phyloP scores from a whole-genome alignment of 2,797 vertebrate species.

The Thamnophis elegans region DNA sequence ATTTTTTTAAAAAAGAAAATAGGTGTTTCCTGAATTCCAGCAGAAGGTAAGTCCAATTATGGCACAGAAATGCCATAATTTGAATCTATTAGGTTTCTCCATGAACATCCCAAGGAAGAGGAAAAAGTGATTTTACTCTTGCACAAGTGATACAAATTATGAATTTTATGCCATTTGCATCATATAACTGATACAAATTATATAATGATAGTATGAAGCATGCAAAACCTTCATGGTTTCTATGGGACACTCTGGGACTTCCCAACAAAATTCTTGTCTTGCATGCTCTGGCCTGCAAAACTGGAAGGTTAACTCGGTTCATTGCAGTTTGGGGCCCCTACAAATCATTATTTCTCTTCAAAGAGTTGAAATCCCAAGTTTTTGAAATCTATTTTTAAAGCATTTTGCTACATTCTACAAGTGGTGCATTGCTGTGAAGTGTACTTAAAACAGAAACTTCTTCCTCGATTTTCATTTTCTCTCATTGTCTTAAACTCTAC shows the following conservation, averaged over 20 bases:
- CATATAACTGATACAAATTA: neutral
- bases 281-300: rapidly evolving
- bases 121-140: neutral
- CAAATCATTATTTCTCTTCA: neutral
- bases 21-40: neutral
- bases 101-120: neutral
- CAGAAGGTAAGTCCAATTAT: rapidly evolving
- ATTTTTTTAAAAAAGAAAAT: neutral
- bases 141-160: neutral
- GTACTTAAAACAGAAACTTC: no score
- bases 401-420: no score
- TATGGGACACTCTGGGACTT: neutral
- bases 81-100: neutral
- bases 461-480: no score
- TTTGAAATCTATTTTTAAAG: neutral
- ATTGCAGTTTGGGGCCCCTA: rapidly evolving
- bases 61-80: rapidly evolving
- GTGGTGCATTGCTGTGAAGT: no score
- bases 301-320: neutral
- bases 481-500: no score
- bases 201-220: neutral
- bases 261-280: neutral
- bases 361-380: neutral
- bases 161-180: neutral
- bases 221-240: neutral